Percentiles rank a stretch among this genome's conserved stretches.
phyloP scores from a whole-genome alignment of 2,113 vertebrate genomes.

The Pteropus alecto region DNA sequence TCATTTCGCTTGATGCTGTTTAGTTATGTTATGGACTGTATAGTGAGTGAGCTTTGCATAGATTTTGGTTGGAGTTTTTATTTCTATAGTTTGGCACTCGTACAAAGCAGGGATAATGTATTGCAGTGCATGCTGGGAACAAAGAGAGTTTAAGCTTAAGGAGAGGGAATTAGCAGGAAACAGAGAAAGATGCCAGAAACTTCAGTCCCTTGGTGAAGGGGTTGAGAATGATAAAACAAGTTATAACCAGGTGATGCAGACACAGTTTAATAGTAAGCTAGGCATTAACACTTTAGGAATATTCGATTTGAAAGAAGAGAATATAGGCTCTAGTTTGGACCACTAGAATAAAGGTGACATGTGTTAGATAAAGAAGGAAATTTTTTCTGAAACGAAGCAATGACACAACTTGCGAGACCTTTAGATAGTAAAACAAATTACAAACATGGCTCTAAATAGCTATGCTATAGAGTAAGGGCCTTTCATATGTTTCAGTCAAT shows the following conservation, averaged over 20 bases:
- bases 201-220: neutral
- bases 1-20: neutral
- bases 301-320: neutral
- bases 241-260: neutral
- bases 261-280: neutral
- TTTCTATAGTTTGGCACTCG: neutral
- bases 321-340: neutral
- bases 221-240: neutral
- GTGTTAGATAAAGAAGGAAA: neutral
- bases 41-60: neutral
- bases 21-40: neutral
- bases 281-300: neutral
- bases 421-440: neutral
- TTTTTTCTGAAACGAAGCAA: constrained; percentile 44
- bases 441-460: neutral
- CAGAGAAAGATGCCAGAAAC: neutral
- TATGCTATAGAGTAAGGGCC: neutral
- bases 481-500: neutral
- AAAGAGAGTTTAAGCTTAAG: neutral
- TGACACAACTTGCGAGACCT: neutral
- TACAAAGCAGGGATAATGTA: neutral
- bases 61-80: neutral
- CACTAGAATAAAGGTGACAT: neutral
- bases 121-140: neutral
- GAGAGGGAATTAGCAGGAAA: neutral